These are phyloP conservation scores for Leuctra nigra DNA, from an alignment of 2,888 invertebrate genomes.

Conservation along the genomic window DNA sequence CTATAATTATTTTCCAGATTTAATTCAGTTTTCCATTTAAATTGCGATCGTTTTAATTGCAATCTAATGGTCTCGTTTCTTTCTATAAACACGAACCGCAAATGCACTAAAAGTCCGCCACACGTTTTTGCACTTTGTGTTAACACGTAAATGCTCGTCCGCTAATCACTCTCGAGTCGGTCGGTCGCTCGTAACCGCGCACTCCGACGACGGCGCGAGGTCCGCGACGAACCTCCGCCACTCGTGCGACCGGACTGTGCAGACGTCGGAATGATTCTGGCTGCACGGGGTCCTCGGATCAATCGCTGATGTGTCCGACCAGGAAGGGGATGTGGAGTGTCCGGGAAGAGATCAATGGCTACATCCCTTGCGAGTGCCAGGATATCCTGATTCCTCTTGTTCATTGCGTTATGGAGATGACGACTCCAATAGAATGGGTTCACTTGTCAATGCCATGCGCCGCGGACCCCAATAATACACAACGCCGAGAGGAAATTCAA, in stretches of 20 bases:
- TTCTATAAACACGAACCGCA: conserved; percentile 1
- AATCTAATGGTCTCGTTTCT: too few relatives aligned
- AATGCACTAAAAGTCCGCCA: background rate
- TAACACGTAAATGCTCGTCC: background rate
- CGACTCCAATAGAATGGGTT: conserved; percentile 23
- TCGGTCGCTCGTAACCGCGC: background rate
- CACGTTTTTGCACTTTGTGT: background rate
- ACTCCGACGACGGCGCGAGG: background rate
- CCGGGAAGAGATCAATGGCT: conserved; percentile 26
- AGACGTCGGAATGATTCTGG: conserved; percentile 6
- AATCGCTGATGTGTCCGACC: conserved; percentile 3
- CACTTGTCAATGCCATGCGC: conserved; percentile 25
- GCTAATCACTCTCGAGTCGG: background rate
- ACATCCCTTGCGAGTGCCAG: conserved; percentile 24
- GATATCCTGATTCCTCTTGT: conserved; percentile 27
- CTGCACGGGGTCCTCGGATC: background rate
- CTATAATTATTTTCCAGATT: too few relatives aligned
- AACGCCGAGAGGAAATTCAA: conserved; percentile 23
- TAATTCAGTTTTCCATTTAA: too few relatives aligned
- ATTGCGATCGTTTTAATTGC: too few relatives aligned
- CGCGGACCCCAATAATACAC: conserved; percentile 20
- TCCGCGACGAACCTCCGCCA: too few relatives aligned
- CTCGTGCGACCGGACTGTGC: conserved; percentile 8
- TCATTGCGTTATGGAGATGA: background rate
- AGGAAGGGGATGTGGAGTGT: conserved; percentile 28